Conservation (phyloP, 2,888 invertebrate species). For the Phalangium opilio region DNA sequence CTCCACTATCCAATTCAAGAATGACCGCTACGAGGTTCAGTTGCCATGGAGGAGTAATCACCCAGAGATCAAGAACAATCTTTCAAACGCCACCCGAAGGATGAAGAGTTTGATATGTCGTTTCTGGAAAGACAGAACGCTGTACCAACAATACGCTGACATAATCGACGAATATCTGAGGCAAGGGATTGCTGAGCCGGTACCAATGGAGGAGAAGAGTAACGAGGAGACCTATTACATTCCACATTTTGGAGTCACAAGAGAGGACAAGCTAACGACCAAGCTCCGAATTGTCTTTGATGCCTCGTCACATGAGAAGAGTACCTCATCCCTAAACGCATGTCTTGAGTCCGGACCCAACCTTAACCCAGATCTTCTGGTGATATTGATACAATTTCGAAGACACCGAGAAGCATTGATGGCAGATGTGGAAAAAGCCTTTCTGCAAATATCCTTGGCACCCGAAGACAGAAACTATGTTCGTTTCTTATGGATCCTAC, state of each 20-base stretch:
- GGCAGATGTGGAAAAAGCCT: conserved; percentile 30
- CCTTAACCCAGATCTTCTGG: conserved; percentile 25
- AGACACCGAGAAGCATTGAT: conserved; percentile 23
- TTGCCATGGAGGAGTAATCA: too few relatives aligned
- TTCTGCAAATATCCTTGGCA: conserved; percentile 24
- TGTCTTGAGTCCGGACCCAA: conserved; percentile 24
- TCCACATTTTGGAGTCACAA: conserved; percentile 17
- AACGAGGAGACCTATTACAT: conserved; percentile 6
- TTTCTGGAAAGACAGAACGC: too few relatives aligned
- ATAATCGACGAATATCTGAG: too few relatives aligned
- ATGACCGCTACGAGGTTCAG: too few relatives aligned
- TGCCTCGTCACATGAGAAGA: conserved; percentile 4
- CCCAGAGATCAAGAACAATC: too few relatives aligned
- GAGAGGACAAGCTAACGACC: conserved; percentile 9
- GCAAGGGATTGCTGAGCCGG: too few relatives aligned
- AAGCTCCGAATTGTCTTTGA: conserved; percentile 18
- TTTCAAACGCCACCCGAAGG: too few relatives aligned
- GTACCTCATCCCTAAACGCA: conserved; percentile 25
- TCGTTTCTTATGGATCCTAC: too few relatives aligned
- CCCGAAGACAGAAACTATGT: conserved; percentile 21
- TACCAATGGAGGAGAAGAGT: too few relatives aligned
- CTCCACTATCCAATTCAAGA: too few relatives aligned
- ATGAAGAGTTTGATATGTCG: too few relatives aligned
- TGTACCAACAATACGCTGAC: too few relatives aligned
- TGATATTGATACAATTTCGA: conserved; percentile 25